Base-by-base conservation (phyloP, 1,140 invertebrate genomes). In the Agraylea sexmaculata region DNA sequence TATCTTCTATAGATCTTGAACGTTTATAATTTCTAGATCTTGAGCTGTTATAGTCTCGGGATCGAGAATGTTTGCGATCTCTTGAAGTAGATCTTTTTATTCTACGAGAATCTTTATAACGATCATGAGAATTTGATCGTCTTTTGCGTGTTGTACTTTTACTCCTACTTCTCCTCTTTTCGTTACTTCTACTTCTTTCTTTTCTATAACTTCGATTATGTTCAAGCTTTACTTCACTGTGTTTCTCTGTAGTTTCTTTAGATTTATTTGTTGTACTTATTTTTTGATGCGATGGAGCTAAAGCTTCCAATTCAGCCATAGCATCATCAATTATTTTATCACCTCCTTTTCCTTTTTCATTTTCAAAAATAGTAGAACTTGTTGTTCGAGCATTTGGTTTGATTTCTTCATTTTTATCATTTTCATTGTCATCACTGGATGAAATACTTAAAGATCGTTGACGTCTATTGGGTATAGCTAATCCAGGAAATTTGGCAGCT, bases 381-480 rank as follows among this genome's bases (percentile, higher is more conserved):
- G 65, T 66, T 4, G 64, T 40, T 53, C 64, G 59, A 57, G 45
- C 47, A 50, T 46, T 31, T 38, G 47, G 41, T 47, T 53, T 50
- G 43, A 55, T 46, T 36, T 55, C 48, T 39, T 66, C 56, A 34
- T 62, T 49, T 27, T 65, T 50, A 19, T 62, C 56, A 12, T 63
- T 59, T 13, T 57, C 54, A 23, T 53, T 51, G 20, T 58, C 57
- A 40, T 64, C 64, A 47, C 60, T 59, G n/a, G 55, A 55, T 20
- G 58, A 58, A 22, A 13, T 10, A 20, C 29, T 38, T 50, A 69
- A 56, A 20, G 53, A 53, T 31, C 58, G 69, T 38, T 64, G 67
- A 27, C 71, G 73, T 46, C 91, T 78, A 72, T 98, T 91, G 5
- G 92, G 86, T 32, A 96, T 66, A 0, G 90, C 87, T 19, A 98